phyloP scores from a whole-genome alignment of 1,140 invertebrate species.

The Ptiloglossa arizonensis region DNA sequence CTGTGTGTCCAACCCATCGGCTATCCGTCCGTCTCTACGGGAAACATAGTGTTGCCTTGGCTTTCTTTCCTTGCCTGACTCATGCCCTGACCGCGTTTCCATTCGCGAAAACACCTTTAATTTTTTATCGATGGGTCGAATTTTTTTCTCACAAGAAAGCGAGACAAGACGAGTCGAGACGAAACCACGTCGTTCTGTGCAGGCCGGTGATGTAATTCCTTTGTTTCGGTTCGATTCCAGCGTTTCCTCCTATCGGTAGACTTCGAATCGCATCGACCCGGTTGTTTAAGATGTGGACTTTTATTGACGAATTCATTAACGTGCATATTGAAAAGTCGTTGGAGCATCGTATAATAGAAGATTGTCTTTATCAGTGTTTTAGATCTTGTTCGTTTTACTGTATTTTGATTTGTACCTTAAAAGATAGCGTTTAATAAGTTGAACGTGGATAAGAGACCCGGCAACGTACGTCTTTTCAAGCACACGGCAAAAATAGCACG shows the following conservation, averaged over 20 bases:
- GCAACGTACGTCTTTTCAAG: slow-evolving; percentile 9
- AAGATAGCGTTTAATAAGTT: background rate
- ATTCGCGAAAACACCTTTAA: slow-evolving; percentile 50
- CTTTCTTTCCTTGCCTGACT: slow-evolving; percentile 69
- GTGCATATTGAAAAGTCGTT: background rate
- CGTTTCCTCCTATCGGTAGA: background rate
- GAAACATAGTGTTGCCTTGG: slow-evolving; percentile 78
- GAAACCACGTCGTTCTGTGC: background rate
- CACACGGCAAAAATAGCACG: slow-evolving; percentile 12
- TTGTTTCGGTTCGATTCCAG: slow-evolving; percentile 17
- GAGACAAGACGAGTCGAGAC: background rate
- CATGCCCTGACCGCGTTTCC: slow-evolving; percentile 52
- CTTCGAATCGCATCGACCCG: background rate
- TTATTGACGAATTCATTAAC: background rate
- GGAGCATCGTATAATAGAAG: background rate
- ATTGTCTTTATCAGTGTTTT: background rate
- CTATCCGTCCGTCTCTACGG: slow-evolving; percentile 37
- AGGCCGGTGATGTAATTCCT: slow-evolving; percentile 17
- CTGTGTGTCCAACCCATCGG: slow-evolving; percentile 10
- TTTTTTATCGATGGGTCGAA: slow-evolving; percentile 33
- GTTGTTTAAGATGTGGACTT: background rate
- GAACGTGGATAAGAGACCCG: background rate
- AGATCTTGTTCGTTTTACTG: background rate
- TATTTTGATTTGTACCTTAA: background rate
- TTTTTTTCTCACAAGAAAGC: background rate